Conservation (phyloP, 2,888 invertebrate genomes). For the Gymnocheta viridis region DNA sequence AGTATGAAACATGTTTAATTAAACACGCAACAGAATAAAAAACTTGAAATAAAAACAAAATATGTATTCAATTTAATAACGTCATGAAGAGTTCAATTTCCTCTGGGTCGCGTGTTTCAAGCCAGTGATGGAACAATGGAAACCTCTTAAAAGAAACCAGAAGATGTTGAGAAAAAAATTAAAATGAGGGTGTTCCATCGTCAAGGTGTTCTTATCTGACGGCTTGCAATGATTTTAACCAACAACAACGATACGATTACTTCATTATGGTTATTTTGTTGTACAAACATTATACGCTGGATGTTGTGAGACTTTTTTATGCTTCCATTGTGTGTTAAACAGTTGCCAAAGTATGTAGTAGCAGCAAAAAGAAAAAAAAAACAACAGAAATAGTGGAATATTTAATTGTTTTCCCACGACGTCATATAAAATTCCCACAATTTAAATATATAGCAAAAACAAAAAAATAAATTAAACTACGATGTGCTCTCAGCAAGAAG, state of each 20-base stretch:
- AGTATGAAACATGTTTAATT: conserved; percentile 46
- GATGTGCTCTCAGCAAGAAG: conserved; percentile 21
- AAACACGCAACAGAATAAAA: conserved; percentile 55
- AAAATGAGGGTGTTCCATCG: conserved; percentile 46
- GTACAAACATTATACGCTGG: conserved; percentile 15
- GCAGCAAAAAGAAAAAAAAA: background rate
- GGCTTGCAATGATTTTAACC: conserved; percentile 43
- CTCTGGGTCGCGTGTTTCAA: conserved; percentile 58
- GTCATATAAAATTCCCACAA: conserved; percentile 64
- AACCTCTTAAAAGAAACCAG: background rate
- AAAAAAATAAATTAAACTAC: conserved; percentile 11
- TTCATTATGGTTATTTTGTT: conserved; percentile 1
- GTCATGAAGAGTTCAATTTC: conserved; percentile 56
- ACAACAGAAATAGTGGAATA: conserved; percentile 19
- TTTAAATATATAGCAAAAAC: conserved; percentile 54
- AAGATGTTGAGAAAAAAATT: conserved; percentile 33
- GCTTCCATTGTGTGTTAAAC: conserved; percentile 70
- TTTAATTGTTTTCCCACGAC: conserved; percentile 67
- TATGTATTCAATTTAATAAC: conserved; percentile 55
- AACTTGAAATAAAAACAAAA: conserved; percentile 47
- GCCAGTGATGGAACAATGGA: conserved; percentile 2
- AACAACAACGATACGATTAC: conserved; percentile 7
- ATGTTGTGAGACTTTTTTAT: conserved; percentile 54
- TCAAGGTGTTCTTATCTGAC: conserved; percentile 51
- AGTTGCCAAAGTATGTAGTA: conserved; percentile 22